These are phyloP conservation scores for Vimba vimba DNA, from an alignment of 2,113 vertebrate species.

Conservation along the genomic window DNA sequence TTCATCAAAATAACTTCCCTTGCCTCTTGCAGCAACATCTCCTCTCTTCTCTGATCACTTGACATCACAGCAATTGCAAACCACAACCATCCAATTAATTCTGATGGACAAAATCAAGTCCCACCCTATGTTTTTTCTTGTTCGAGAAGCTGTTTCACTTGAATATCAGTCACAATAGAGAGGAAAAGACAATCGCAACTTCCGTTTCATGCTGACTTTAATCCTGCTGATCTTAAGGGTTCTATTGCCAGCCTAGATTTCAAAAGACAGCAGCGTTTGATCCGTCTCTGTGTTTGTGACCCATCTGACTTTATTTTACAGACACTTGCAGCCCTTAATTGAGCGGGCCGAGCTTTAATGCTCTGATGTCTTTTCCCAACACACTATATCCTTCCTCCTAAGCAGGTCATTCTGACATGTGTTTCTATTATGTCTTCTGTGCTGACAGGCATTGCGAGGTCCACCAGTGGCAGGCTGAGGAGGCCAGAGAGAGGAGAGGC, in stretches of 20 bases:
- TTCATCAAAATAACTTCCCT: too few relatives aligned
- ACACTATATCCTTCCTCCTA: background rate
- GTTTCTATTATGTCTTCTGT: constrained; percentile 27
- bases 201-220: too few relatives aligned
- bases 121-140: too few relatives aligned
- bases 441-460: constrained; percentile 63
- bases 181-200: too few relatives aligned
- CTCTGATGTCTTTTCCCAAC: constrained; percentile 10
- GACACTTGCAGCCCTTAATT: constrained; percentile 8
- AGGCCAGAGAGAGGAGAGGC: constrained; percentile 67
- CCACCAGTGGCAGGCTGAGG: constrained; percentile 67
- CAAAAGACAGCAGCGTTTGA: background rate
- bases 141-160: too few relatives aligned
- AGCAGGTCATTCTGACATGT: background rate
- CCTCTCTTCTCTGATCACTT: too few relatives aligned
- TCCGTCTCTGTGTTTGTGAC: background rate
- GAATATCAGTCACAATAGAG: too few relatives aligned
- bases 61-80: too few relatives aligned
- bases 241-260: background rate
- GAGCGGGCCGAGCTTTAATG: background rate
- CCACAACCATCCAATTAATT: too few relatives aligned
- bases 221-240: background rate
- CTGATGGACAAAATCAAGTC: too few relatives aligned
- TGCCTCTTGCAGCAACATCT: too few relatives aligned
- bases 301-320: constrained; percentile 31